Evolutionary conservation across 2,888 invertebrate species (phyloP).

Genomic region (Megalurothrips usitatus): DNA sequence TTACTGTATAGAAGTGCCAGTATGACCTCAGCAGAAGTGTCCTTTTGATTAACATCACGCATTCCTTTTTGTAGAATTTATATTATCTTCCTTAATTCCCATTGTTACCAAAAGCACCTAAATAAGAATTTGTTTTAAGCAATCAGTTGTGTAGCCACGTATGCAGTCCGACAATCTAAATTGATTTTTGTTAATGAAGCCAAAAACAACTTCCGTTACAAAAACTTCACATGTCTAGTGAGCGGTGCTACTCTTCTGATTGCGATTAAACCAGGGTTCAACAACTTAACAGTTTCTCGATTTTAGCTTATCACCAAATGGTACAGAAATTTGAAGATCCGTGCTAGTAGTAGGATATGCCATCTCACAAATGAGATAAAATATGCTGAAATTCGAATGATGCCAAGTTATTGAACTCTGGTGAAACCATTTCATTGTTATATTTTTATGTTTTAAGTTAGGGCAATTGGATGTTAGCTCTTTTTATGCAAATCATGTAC

Average conservation of each 20-base stretch:
- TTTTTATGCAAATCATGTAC: neutral
- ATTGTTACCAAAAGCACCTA: slow-evolving; percentile 17
- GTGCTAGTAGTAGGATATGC: too few relatives aligned
- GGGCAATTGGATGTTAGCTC: neutral
- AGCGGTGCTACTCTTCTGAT: neutral
- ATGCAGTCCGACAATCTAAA: neutral
- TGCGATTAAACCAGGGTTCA: neutral
- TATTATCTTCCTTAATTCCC: neutral
- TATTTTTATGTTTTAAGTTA: slow-evolving; percentile 1
- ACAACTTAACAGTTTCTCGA: too few relatives aligned
- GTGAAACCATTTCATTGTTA: too few relatives aligned
- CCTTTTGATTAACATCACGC: slow-evolving; percentile 4
- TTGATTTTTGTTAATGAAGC: neutral
- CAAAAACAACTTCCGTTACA: neutral
- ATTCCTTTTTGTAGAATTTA: slow-evolving; percentile 13
- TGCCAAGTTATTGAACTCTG: neutral
- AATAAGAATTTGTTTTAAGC: neutral
- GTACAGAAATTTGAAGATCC: too few relatives aligned
- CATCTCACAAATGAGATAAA: too few relatives aligned
- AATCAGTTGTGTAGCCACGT: neutral
- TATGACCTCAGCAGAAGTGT: too few relatives aligned
- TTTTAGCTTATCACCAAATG: too few relatives aligned
- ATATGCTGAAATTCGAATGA: neutral
- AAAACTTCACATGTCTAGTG: neutral
- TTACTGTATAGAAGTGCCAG: neutral